Base-by-base conservation (phyloP, 2,113 vertebrate genomes). In the Pagrus major region DNA sequence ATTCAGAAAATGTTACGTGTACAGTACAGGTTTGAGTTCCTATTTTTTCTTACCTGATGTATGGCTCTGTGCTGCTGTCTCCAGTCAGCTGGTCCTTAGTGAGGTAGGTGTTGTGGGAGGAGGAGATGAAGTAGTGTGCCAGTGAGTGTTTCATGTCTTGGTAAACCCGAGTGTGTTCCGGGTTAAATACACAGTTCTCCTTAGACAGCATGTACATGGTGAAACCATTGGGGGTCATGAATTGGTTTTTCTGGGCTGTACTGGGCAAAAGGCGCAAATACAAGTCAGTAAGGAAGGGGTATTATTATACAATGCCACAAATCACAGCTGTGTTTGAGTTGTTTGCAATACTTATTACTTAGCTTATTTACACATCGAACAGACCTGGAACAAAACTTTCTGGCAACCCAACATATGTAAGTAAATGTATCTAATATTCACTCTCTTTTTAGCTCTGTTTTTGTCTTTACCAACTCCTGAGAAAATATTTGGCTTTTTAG, bases 61-160 rank as follows among this genome's bases (percentile, higher is more conserved):
- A 99, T 16, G 98, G 95, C 72, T 99, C 96, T 0, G 95, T 96
- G 94, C 98, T 98, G 94, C 98, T 99, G 87, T 89, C 93, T 2
- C 98, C 96, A 0, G 96, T 96, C 0, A 98, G 89, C 94, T 99
- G 98, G 85, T 96, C 96, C 91, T 94, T 95, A 4, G 97, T 97
- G 92, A 99, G 95, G 88, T 99, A 99, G 76, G 98, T 99, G 80
- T 99, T 99, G 90, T 99, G 98, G n/a, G 98, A 99, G 5, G 97
- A 96, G 68, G 96, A 98, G 94, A 99, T 97, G 92, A 97, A 99
- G 92, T 99, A 99, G 86, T 99, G 97, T 33, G 96, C 78, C 3
- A 99, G 95, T 0, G 98, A 96, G 12, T 83, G 95, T 58, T 2
- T 93, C 98, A 99, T 99, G 95, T 99, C 96, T 90, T 99, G 97